A percentile compares a stretch with the other conserved stretches of the same genome.
phyloP scores from a whole-genome alignment of 64 coral and sea anemone species.

The Montipora efflorescens region DNA sequence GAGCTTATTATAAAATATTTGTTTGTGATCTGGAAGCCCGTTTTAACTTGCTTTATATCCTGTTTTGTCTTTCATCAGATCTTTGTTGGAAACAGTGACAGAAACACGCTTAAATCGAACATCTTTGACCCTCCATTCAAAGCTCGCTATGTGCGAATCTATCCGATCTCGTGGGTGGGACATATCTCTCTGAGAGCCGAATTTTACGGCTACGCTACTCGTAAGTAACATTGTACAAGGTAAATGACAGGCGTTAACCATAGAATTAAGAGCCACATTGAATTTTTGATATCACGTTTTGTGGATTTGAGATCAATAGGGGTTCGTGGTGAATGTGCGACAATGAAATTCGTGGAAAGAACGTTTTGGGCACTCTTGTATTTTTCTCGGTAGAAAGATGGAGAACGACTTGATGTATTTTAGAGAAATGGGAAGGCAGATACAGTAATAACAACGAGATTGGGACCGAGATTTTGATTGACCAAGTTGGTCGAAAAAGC shows the following conservation, averaged over 20 bases:
- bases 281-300: too few relatives aligned
- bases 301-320: too few relatives aligned
- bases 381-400: too few relatives aligned
- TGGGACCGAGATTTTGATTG: too few relatives aligned
- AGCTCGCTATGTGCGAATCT: constrained; percentile 62
- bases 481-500: too few relatives aligned
- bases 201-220: constrained; percentile 20
- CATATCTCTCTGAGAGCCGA: constrained; percentile 72
- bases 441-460: too few relatives aligned
- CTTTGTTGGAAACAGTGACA: constrained; percentile 64
- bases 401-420: background rate
- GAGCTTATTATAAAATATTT: too few relatives aligned
- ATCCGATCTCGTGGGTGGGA: constrained; percentile 48
- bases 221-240: constrained; percentile 38
- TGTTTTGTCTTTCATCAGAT: constrained; percentile 23
- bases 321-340: too few relatives aligned
- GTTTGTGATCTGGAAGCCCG: background rate
- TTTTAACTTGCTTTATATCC: background rate
- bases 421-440: too few relatives aligned
- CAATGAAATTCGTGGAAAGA: too few relatives aligned
- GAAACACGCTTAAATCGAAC: constrained; percentile 56
- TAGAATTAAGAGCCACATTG: too few relatives aligned
- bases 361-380: too few relatives aligned
- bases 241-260: background rate
- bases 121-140: constrained; percentile 65